phyloP scores from a whole-genome alignment of 2,113 vertebrate species.

The Willisornis vidua region DNA sequence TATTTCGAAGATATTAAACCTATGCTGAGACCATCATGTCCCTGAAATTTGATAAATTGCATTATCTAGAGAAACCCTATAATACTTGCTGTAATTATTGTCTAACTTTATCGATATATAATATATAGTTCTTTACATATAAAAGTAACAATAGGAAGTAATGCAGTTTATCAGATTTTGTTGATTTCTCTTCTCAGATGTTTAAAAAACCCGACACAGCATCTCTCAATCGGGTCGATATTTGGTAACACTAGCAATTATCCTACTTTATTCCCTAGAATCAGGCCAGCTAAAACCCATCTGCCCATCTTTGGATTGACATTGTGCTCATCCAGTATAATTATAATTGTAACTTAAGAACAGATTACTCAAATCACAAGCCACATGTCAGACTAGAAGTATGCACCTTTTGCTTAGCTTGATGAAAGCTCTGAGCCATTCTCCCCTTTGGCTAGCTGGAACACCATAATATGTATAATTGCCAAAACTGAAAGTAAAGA shows the following conservation, averaged over 20 bases:
- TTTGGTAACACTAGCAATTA: slow-evolving; percentile 43
- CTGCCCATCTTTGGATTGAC: slow-evolving; percentile 40
- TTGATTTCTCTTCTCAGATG: neutral
- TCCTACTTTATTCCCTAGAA: slow-evolving; percentile 41
- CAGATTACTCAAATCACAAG: slow-evolving; percentile 51
- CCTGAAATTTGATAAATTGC: neutral
- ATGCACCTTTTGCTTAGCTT: neutral
- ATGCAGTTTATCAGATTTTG: neutral
- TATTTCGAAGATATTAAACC: neutral
- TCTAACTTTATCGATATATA: neutral
- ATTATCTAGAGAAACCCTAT: neutral
- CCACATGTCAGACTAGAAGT: neutral
- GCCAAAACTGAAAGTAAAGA: slow-evolving; percentile 26
- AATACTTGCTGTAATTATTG: neutral
- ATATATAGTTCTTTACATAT: neutral
- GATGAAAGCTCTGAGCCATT: neutral
- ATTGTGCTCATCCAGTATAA: slow-evolving; percentile 36
- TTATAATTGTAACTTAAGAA: slow-evolving; percentile 63
- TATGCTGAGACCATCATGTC: neutral
- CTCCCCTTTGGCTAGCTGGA: neutral
- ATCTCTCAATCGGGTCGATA: slow-evolving; percentile 33
- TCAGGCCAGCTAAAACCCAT: slow-evolving; percentile 42
- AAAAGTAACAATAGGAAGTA: neutral
- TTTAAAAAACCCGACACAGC: neutral
- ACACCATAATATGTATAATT: neutral